Evolutionary conservation across 2,797 vertebrate genomes (phyloP), one percentile per base, ranked within the genome.

Genomic region (Erethizon dorsatum): DNA sequence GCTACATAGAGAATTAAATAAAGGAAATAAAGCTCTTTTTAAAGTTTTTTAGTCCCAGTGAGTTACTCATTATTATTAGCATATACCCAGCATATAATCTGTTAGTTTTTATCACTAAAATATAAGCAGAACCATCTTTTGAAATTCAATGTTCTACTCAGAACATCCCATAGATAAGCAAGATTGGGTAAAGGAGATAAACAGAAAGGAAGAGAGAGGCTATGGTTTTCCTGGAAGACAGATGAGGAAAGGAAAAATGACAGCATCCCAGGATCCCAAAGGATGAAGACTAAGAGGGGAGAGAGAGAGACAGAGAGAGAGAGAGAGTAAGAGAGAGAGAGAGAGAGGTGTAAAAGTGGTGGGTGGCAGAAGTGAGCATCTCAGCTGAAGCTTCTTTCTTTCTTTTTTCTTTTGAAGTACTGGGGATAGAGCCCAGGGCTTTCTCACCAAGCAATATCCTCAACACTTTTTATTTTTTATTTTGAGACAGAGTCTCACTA

Each of bases 81-180:
- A 61, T 10, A 54, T 24, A 54, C 1, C 17, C n/a, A 75, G 13
- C n/a, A 26, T 50, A 6, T 57, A 63, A 33, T 8, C 5, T 54
- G 9, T 91, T 73, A 65, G n/a, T 73, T 85, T 94, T 83, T 88
- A 45, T 69, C 45, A 45, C 11, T 84, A 37, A 85, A 77, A 57
- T 90, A 31, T 37, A 90, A 61, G 47, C 11, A 61, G n/a, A 97
- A 41, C 41, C 50, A 89, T 91, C 79, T 79, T 83, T 73, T 91
- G 59, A 87, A 93, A 91, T 83, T 71, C 45, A 87, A 1, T 33
- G 67, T 78, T 84, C 59, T 96, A 28, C 47, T 50, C 56, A 96
- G 50, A 8, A 45, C 28, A 24, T 91, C 24, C 9, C 83, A 17
- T n/a, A 31, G 5, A 59, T 26, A 31, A 33, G 37, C 4, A 61